Evolutionary conservation across 2,113 vertebrate genomes (phyloP).

Genomic region (Pseudolaguvia tuberculata): DNA sequence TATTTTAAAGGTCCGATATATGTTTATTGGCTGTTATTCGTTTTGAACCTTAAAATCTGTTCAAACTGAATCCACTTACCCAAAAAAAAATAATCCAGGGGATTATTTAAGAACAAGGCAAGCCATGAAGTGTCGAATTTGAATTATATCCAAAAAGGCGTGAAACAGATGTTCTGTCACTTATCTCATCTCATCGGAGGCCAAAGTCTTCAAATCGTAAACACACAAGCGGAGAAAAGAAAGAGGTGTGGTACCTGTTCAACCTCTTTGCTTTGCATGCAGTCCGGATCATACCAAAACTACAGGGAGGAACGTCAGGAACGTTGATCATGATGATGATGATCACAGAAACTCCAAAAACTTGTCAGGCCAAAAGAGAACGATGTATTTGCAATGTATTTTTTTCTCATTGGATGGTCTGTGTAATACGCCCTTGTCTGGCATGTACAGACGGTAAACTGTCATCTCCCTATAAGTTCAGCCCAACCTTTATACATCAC

Average conservation of each 20-base stretch:
- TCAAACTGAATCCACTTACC: slow-evolving; percentile 1
- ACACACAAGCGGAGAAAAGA: not conserved
- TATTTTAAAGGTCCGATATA: not conserved
- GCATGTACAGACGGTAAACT: not conserved
- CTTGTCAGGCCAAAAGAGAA: not conserved
- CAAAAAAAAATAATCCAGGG: not conserved
- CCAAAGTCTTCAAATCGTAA: slow-evolving; percentile 36
- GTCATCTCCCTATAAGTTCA: not conserved
- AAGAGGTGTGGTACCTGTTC: not conserved
- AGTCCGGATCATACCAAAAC: slow-evolving; percentile 10
- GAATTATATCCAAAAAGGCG: not conserved
- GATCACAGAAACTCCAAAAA: slow-evolving; percentile 3
- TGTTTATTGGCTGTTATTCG: not conserved
- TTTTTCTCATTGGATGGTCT: not conserved
- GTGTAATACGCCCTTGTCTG: not conserved
- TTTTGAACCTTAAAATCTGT: not conserved
- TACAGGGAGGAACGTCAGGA: not conserved
- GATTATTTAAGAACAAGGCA: not conserved
- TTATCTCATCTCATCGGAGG: not conserved
- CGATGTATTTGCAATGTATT: slow-evolving; percentile 13
- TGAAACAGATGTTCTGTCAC: slow-evolving; percentile 3
- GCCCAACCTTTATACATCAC: not conserved
- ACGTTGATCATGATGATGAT: not conserved
- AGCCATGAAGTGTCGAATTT: not conserved
- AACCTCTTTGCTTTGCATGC: slow-evolving; percentile 29